These are phyloP conservation scores for Theristicus caerulescens DNA, from an alignment of 2,113 vertebrate genomes.

Conservation along the genomic window DNA sequence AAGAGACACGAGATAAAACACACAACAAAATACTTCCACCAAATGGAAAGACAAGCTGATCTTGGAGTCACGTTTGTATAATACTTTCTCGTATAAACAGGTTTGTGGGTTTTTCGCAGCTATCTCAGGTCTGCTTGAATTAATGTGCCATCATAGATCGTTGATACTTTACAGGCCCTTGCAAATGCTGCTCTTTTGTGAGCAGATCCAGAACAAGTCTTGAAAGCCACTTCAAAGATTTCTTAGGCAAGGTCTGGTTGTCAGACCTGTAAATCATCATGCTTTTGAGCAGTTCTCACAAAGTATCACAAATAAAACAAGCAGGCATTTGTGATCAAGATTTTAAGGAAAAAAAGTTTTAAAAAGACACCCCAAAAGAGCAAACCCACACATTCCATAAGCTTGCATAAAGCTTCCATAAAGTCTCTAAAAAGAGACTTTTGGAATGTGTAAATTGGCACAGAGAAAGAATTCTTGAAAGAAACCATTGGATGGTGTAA, in stretches of 20 bases:
- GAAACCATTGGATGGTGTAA: not conserved
- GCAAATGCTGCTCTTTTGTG: not conserved
- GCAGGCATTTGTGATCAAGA: not conserved
- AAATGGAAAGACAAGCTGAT: not conserved
- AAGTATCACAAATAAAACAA: not conserved
- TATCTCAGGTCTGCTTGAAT: not conserved
- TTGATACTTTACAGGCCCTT: not conserved
- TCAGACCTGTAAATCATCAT: not conserved
- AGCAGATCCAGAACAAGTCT: not conserved
- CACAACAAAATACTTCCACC: not conserved
- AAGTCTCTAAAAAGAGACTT: not conserved
- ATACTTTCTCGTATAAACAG: not conserved
- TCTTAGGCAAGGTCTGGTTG: not conserved
- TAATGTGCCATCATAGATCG: not conserved
- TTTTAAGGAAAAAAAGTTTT: not conserved
- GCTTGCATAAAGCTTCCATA: not conserved
- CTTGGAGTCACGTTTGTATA: not conserved
- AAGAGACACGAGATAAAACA: not conserved
- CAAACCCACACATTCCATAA: not conserved
- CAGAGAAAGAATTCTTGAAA: not conserved
- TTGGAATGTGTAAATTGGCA: not conserved
- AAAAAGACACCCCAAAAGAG: not conserved
- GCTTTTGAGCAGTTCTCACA: not conserved
- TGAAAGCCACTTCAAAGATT: not conserved
- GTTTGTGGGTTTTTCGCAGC: not conserved